These are phyloP conservation scores for Tanytarsus gracilentus DNA, from an alignment of 2,888 invertebrate genomes.

Conservation along the genomic window DNA sequence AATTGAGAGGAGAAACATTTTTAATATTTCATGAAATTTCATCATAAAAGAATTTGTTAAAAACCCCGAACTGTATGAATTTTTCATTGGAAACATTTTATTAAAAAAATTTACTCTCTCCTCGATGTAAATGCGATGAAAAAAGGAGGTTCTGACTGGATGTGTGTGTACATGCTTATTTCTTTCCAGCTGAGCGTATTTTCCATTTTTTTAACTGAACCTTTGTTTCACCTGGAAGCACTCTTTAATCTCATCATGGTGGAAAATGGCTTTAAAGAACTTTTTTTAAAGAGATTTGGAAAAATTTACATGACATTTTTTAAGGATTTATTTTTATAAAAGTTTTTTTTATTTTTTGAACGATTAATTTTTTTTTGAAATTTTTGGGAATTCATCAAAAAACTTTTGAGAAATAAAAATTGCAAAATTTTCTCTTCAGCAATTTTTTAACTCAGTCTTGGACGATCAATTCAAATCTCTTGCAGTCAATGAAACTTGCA, in stretches of 20 bases:
- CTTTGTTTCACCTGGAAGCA: neutral
- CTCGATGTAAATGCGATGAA: conserved; percentile 13
- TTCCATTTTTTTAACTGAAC: neutral
- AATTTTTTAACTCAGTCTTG: no score
- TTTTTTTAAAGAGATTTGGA: no score
- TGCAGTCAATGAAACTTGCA: conserved; percentile 26
- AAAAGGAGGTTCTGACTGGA: neutral
- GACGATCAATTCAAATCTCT: no score
- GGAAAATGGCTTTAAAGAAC: no score
- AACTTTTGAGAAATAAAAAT: no score
- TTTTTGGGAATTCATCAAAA: no score
- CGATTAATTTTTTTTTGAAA: no score
- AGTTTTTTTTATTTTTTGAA: no score
- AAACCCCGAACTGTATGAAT: conserved; percentile 27
- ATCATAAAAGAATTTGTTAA: conserved; percentile 29
- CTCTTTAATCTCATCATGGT: neutral
- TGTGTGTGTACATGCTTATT: no score
- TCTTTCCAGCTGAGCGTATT: neutral
- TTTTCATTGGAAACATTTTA: conserved; percentile 27
- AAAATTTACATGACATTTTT: no score
- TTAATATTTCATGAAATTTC: conserved; percentile 28
- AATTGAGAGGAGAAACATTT: conserved; percentile 14
- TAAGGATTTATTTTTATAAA: no score
- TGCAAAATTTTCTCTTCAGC: no score
- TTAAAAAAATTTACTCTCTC: conserved; percentile 21